Percentiles rank a stretch among this genome's conserved stretches.
phyloP scores from a whole-genome alignment of 2,888 invertebrate species.

The Prostheceraeus crozeri region DNA sequence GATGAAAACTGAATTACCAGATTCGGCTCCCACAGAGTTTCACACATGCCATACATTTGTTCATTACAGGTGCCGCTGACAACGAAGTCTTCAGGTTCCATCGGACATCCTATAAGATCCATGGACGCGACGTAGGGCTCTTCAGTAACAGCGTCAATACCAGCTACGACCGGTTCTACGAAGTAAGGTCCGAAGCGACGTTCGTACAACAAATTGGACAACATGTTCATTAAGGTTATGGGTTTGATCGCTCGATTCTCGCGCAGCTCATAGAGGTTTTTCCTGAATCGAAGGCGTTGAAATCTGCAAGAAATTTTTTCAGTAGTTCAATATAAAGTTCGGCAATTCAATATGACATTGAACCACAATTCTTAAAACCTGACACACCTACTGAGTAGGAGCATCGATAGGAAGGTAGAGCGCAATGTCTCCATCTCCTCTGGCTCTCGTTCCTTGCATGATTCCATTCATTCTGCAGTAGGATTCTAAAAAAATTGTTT shows the following conservation, averaged over 20 bases:
- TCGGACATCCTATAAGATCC: slow-evolving; percentile 87
- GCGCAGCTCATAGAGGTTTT: slow-evolving; percentile 86
- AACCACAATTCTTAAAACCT: no score
- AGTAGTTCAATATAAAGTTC: neutral
- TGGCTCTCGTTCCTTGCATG: no score
- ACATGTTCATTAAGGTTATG: slow-evolving; percentile 79
- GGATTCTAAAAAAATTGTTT: no score
- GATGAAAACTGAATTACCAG: slow-evolving; percentile 59
- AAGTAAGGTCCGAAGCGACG: slow-evolving; percentile 90
- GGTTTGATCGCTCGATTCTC: slow-evolving; percentile 85
- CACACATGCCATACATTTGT: slow-evolving; percentile 72
- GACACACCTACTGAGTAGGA: no score
- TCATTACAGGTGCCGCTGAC: slow-evolving; percentile 83
- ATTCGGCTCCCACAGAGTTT: slow-evolving; percentile 84
- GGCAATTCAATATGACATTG: no score
- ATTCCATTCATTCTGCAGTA: no score
- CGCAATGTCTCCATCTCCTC: no score
- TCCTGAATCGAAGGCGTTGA: slow-evolving; percentile 77
- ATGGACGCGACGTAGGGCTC: slow-evolving; percentile 84
- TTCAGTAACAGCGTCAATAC: slow-evolving; percentile 71
- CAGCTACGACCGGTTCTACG: slow-evolving; percentile 90
- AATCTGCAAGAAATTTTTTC: slow-evolving; percentile 46
- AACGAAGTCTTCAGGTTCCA: slow-evolving; percentile 86
- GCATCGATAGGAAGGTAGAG: no score
- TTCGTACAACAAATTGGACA: slow-evolving; percentile 89